A percentile compares a stretch with the other conserved stretches of the same genome.
Conservation (phyloP, 2,797 vertebrate genomes). For the Poecilia velifera region DNA sequence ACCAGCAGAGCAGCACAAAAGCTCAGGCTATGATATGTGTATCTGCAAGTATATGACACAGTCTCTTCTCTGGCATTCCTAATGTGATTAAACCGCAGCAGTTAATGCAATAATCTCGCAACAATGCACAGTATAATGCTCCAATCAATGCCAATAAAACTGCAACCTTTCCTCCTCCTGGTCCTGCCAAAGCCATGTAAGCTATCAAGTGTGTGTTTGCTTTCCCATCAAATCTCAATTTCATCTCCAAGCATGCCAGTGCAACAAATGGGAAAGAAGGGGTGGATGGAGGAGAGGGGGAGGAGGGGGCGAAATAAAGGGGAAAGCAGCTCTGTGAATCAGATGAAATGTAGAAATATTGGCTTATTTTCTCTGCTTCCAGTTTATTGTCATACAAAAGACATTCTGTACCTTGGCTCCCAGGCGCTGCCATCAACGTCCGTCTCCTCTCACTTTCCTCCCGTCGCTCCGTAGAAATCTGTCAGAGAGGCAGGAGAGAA, state of each 20-base stretch:
- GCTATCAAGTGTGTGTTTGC: slow-evolving; percentile 61
- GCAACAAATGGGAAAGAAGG: slow-evolving; percentile 23
- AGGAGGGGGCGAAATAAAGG: neutral
- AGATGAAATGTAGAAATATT: slow-evolving; percentile 33
- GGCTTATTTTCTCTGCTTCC: slow-evolving; percentile 23
- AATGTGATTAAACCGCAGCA: slow-evolving; percentile 75
- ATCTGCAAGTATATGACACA: slow-evolving; percentile 69
- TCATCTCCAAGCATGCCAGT: neutral
- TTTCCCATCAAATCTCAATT: slow-evolving; percentile 33
- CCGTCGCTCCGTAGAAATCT: slow-evolving; percentile 32
- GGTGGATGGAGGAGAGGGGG: neutral
- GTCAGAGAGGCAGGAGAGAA: slow-evolving; percentile 38
- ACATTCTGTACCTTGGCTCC: neutral
- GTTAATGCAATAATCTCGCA: slow-evolving; percentile 81
- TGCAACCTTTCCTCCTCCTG: slow-evolving; percentile 50
- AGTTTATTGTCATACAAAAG: slow-evolving; percentile 20
- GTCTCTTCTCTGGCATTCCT: slow-evolving; percentile 58
- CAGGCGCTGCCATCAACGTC: slow-evolving; percentile 4
- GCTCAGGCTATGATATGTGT: slow-evolving; percentile 55
- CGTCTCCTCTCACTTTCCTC: slow-evolving; percentile 27
- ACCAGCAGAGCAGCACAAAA: slow-evolving; percentile 43
- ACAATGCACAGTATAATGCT: slow-evolving; percentile 73
- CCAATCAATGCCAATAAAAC: slow-evolving; percentile 80
- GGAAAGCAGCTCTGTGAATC: slow-evolving; percentile 6
- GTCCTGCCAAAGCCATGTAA: slow-evolving; percentile 56